These are phyloP conservation scores for Thereva unica DNA, from an alignment of 2,888 invertebrate genomes.

Conservation along the genomic window DNA sequence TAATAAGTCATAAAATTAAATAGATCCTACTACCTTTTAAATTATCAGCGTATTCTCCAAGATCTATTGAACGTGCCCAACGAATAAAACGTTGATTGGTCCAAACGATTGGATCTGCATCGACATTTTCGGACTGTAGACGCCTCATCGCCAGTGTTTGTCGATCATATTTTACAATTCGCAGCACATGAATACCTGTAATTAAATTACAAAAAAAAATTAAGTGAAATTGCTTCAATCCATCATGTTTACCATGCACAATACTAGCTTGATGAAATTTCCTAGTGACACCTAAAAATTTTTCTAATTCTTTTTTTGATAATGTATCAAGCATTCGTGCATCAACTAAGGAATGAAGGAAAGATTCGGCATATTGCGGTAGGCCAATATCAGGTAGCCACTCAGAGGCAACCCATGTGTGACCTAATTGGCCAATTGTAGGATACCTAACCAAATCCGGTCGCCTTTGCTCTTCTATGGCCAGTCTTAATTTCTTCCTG, in stretches of 20 bases:
- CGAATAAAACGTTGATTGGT: conserved; percentile 92
- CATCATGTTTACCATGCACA: conserved; percentile 69
- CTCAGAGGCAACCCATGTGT: conserved; percentile 92
- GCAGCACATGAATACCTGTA: conserved; percentile 76
- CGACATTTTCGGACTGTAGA: conserved; percentile 84
- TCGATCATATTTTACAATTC: conserved; percentile 90
- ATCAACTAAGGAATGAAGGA: conserved; percentile 87
- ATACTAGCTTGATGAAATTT: conserved; percentile 95
- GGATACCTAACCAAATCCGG: conserved; percentile 87
- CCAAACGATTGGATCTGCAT: conserved; percentile 93
- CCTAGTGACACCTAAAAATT: conserved; percentile 86
- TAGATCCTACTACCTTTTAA: conserved; percentile 71
- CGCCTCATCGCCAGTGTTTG: conserved; percentile 86
- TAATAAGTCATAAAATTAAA: not conserved
- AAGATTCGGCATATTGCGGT: conserved; percentile 85
- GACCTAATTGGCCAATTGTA: conserved; percentile 82
- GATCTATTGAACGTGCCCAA: conserved; percentile 92
- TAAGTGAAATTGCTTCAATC: not conserved
- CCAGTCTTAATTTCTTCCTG: conserved; percentile 86
- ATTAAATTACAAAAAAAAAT: conserved; percentile 10
- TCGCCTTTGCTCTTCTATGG: conserved; percentile 89
- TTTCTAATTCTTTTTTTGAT: conserved; percentile 92
- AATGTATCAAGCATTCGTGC: conserved; percentile 91
- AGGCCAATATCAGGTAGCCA: conserved; percentile 92
- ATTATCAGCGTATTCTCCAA: conserved; percentile 91